These are phyloP conservation scores for Linnaemya tessellans DNA, from an alignment of 2,888 invertebrate species.

Conservation along the genomic window DNA sequence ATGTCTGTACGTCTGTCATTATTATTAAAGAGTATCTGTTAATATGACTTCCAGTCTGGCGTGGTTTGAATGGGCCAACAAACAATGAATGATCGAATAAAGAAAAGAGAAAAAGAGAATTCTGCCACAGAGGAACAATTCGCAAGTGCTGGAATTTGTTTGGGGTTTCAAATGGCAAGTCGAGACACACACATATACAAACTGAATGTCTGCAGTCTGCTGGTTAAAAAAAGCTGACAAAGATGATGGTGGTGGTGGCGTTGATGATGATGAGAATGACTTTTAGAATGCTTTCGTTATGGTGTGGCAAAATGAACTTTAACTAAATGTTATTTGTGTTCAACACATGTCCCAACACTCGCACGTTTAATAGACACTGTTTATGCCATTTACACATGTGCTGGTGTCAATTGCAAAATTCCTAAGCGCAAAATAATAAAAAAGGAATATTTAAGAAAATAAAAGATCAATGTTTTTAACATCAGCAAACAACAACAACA, in stretches of 20 bases:
- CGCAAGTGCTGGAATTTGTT: slow-evolving; percentile 55
- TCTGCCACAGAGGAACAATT: slow-evolving; percentile 19
- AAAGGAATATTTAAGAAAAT: not conserved
- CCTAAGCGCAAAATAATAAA: slow-evolving; percentile 18
- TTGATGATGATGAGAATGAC: slow-evolving; percentile 11
- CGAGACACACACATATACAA: not conserved
- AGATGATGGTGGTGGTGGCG: not conserved
- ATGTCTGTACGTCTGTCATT: slow-evolving; percentile 8
- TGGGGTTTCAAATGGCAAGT: slow-evolving; percentile 26
- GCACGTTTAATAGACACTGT: not conserved
- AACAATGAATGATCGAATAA: slow-evolving; percentile 43
- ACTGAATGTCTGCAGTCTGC: slow-evolving; percentile 11
- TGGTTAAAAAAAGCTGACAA: not conserved
- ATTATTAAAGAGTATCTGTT: not conserved
- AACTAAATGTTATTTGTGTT: slow-evolving; percentile 38
- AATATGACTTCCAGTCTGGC: slow-evolving; percentile 5
- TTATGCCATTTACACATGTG: slow-evolving; percentile 51
- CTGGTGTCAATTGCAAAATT: slow-evolving; percentile 45
- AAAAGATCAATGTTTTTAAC: not conserved
- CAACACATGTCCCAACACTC: not conserved
- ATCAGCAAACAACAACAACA: slow-evolving; percentile 13
- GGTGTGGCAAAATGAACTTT: slow-evolving; percentile 32
- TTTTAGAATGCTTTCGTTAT: slow-evolving; percentile 27
- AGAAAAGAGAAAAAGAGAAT: not conserved
- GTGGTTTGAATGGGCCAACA: slow-evolving; percentile 34